These are phyloP conservation scores for Sarcophaga variegata DNA, from an alignment of 2,888 invertebrate genomes.

Conservation along the genomic window DNA sequence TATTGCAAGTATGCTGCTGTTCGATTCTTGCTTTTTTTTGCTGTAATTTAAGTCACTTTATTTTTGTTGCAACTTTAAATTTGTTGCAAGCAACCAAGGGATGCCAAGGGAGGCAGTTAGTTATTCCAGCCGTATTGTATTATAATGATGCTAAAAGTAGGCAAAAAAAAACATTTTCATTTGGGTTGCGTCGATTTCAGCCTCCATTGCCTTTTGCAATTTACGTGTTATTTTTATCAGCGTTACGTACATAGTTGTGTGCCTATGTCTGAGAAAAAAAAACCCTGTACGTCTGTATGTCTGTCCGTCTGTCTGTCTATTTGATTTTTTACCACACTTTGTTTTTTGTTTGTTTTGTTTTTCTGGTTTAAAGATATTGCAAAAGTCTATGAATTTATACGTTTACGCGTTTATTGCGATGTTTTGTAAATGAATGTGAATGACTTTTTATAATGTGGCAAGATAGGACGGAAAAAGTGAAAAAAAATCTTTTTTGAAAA, in stretches of 20 bases:
- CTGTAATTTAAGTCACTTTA: neutral
- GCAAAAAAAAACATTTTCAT: neutral
- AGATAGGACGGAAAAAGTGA: constrained; percentile 8
- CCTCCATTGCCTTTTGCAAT: neutral
- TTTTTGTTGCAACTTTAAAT: constrained; percentile 47
- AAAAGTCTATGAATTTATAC: constrained; percentile 62
- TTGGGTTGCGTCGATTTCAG: neutral
- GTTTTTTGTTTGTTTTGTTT: neutral
- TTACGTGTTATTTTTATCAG: constrained; percentile 35
- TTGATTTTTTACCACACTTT: constrained; percentile 31
- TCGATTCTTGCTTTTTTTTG: neutral
- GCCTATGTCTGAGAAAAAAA: constrained; percentile 23
- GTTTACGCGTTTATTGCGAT: constrained; percentile 59
- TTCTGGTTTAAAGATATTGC: constrained; percentile 46
- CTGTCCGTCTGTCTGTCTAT: constrained; percentile 22
- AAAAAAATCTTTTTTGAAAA: neutral
- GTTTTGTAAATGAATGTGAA: constrained; percentile 66
- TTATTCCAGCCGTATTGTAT: neutral
- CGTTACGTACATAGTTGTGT: neutral
- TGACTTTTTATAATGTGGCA: constrained; percentile 61
- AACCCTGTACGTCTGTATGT: neutral
- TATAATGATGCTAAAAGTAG: constrained; percentile 60
- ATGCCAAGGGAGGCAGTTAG: neutral
- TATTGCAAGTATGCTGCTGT: constrained; percentile 48
- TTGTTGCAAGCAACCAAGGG: constrained; percentile 37